Base-by-base conservation (phyloP, 2,888 invertebrate genomes). In the Trachelus stipa region DNA sequence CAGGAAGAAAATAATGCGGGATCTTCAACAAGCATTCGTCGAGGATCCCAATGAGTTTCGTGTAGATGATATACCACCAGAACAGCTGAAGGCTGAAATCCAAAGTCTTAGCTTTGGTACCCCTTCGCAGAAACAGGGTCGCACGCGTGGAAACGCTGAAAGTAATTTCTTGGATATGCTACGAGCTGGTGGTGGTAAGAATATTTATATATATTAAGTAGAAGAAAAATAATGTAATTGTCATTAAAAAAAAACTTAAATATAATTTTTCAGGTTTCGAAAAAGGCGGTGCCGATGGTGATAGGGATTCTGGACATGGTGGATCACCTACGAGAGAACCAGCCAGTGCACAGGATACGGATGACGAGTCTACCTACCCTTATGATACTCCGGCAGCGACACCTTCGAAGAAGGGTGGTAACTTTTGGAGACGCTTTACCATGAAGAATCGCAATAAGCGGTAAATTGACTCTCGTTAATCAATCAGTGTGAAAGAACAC, bases 1-100 rank as follows among this genome's bases (percentile, higher is more conserved):
- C 84, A 92, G 96, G 85, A 96, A 96, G 92, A 96, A 96, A 92
- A 96, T 96, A 89, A 96, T 96, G 96, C 93, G 96, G 56, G 96
- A 96, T 91, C 93, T 96, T 85, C 95, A 96, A 88, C 96, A 96
- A 90, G 94, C 94, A 73, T 95, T 95, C 90, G 95, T 95, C 85
- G 95, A 95, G 88, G 95, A 95, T 90, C 95, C 95, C 83, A 95
- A 95, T 91, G 95, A 95, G 92, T 95, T 95, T 91, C 94, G 94
- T 88, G 94, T 95, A 85, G 95, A 95, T 87, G 94, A 95, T 87
- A 94, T 94, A 88, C 94, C 94, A 85, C 94, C 94, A 76, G 95
- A 95, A 90, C 94, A 95, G 87, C 92, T 95, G 85, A 95, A 95
- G 91, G 93, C 95, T 69, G 95, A 95, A 86, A 92, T 95, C 79